Conservation (phyloP, 92 coral and sea anemone species). For the Zoanthus sociatus region DNA sequence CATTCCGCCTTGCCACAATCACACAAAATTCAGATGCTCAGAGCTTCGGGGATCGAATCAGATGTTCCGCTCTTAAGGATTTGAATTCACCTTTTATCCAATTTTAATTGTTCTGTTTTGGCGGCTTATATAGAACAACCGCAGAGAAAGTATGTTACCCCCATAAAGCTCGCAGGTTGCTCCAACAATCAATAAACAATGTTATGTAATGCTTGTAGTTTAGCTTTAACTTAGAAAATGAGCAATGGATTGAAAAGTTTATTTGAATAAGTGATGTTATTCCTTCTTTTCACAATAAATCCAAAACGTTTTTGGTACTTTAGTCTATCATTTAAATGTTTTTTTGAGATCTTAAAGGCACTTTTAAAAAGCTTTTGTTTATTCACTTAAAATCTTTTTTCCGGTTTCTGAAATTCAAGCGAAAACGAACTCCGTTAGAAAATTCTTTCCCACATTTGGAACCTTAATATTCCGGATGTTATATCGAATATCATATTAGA, state of each 20-base stretch:
- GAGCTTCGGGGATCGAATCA: neutral
- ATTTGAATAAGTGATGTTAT: too few relatives aligned
- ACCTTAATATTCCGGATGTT: conserved; percentile 10
- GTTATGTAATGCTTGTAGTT: neutral
- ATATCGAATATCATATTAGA: neutral
- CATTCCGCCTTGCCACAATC: neutral
- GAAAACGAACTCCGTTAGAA: too few relatives aligned
- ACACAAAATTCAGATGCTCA: neutral
- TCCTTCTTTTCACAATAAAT: too few relatives aligned
- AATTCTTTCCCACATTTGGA: neutral
- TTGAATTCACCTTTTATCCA: neutral
- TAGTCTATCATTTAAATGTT: too few relatives aligned
- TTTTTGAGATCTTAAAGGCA: too few relatives aligned
- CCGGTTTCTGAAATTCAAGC: too few relatives aligned
- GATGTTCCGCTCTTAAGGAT: neutral
- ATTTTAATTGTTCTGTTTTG: neutral
- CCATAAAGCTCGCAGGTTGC: neutral
- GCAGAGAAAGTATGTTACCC: neutral
- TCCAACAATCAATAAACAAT: neutral
- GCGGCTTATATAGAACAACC: neutral
- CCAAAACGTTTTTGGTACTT: too few relatives aligned
- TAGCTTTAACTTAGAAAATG: too few relatives aligned
- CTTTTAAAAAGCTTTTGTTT: too few relatives aligned
- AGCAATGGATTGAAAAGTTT: too few relatives aligned
- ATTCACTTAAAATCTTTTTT: too few relatives aligned